Conservation (phyloP, 2,113 vertebrate species). For the Grallaria varia region DNA sequence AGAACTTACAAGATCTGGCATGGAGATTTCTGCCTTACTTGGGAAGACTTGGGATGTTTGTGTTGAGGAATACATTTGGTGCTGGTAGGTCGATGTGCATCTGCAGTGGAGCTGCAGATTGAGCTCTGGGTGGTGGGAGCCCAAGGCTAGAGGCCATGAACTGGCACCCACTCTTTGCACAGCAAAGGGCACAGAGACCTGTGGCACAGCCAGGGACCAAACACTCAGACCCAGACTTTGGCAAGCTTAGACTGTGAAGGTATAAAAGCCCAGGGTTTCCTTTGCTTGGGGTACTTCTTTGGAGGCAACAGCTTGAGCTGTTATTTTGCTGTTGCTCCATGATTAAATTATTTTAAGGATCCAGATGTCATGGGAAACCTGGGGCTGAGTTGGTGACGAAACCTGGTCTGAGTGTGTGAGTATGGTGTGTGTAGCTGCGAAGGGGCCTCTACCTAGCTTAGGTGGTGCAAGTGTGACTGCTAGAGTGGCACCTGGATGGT, state of each 20-base stretch:
- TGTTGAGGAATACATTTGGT: background rate
- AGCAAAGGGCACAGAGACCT: background rate
- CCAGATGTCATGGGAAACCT: fast-evolving
- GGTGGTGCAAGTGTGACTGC: background rate
- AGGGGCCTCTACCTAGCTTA: background rate
- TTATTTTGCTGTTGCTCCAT: background rate
- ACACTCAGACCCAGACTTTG: background rate
- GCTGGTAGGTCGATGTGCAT: background rate
- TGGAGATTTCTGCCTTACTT: background rate
- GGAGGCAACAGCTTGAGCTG: fast-evolving
- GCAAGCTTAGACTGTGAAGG: background rate
- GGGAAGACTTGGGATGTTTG: background rate
- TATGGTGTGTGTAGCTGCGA: background rate
- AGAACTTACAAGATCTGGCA: background rate
- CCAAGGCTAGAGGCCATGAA: background rate
- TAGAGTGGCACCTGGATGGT: background rate
- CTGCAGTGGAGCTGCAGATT: background rate
- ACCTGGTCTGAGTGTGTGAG: background rate
- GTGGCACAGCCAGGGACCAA: background rate
- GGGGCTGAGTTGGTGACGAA: background rate
- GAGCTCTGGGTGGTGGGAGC: background rate
- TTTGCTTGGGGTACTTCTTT: background rate
- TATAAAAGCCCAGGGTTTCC: background rate
- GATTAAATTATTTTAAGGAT: background rate
- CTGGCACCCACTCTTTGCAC: background rate